Percentiles rank a stretch among this genome's conserved stretches.
phyloP scores from a whole-genome alignment of 1,140 invertebrate genomes.

The Lysiphlebus fabarum region DNA sequence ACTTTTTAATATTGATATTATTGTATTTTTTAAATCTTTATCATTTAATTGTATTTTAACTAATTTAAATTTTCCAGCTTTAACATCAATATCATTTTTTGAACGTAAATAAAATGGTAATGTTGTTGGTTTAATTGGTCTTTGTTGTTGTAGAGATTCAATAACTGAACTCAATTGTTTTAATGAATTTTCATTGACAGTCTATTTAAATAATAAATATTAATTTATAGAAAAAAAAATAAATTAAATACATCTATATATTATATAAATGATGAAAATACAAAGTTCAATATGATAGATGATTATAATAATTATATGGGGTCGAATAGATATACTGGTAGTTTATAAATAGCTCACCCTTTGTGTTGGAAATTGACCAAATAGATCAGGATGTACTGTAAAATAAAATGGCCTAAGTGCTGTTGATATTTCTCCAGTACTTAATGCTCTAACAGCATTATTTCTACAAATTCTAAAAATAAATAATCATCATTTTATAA shows the following conservation, averaged over 20 bases:
- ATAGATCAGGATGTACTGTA: slow-evolving; percentile 91
- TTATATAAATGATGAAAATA: background rate
- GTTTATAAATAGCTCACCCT: slow-evolving; percentile 57
- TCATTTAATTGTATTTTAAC: slow-evolving; percentile 71
- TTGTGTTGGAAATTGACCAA: slow-evolving; percentile 86
- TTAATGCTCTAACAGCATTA: slow-evolving; percentile 50
- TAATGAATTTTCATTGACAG: slow-evolving; percentile 86
- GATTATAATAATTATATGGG: background rate
- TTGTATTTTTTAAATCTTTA: slow-evolving; percentile 64
- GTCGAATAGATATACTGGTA: background rate
- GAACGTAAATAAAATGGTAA: slow-evolving; percentile 73
- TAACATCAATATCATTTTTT: slow-evolving; percentile 60
- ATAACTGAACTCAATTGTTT: slow-evolving; percentile 83
- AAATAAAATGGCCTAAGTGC: slow-evolving; percentile 92
- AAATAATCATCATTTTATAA: background rate
- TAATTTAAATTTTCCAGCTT: slow-evolving; percentile 66
- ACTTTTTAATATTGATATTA: slow-evolving; percentile 72
- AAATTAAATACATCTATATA: no score
- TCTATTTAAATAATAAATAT: slow-evolving; percentile 57
- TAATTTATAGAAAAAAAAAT: slow-evolving; percentile 1
- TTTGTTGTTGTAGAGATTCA: slow-evolving; percentile 67
- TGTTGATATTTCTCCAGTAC: slow-evolving; percentile 78
- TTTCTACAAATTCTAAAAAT: slow-evolving; percentile 42
- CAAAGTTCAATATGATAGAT: background rate
- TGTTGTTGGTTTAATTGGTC: slow-evolving; percentile 58